Evolutionary conservation across 2,113 vertebrate species (phyloP), one percentile per base, ranked within the genome.

Genomic region (Malurus melanocephalus): DNA sequence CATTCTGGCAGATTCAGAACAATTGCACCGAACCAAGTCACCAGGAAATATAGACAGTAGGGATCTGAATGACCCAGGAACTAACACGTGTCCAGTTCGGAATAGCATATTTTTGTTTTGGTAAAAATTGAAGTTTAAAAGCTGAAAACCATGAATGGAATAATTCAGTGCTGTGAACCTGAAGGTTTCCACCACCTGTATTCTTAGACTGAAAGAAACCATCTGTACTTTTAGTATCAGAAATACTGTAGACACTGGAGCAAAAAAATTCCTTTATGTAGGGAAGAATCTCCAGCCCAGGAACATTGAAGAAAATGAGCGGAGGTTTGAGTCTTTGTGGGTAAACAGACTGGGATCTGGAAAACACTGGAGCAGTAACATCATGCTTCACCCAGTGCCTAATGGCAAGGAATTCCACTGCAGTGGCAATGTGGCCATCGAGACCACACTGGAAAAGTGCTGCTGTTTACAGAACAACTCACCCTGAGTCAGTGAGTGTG

Each of bases 101-200:
- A 73, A 62, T 42, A 76, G 21, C 13, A 66, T 57, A 73, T 81
- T 71, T 92, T 87, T 35, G 23, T 67, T 84, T 91, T 48, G 81
- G 18, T 23, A 84, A 45, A 79, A 75, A 30, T 32, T 20, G 49
- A 52, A 38, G 32, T 49, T 42, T 59, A 45, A 60, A 66, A 46
- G 7, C 8, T 85, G 49, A 77, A 94, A 93, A 19, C 86, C 84
- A 85, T 57, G 32, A 92, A 94, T 73, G 33, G 46, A 89, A 43
- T 57, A 81, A 72, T 8, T 24, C 28, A 38, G 32, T 67, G 55
- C 69, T 55, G 40, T 82, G 46, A 71, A 75, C 51, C 40, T 88
- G 61, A 85, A 88, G 28, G 11, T 86, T 94, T 90, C 30, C 43
- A 40, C 45, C 35, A 51, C 35, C 49, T 76, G 8, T 76, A 57